Conservation (phyloP, 2,888 invertebrate species). For the Scaptomyza polygonia region DNA sequence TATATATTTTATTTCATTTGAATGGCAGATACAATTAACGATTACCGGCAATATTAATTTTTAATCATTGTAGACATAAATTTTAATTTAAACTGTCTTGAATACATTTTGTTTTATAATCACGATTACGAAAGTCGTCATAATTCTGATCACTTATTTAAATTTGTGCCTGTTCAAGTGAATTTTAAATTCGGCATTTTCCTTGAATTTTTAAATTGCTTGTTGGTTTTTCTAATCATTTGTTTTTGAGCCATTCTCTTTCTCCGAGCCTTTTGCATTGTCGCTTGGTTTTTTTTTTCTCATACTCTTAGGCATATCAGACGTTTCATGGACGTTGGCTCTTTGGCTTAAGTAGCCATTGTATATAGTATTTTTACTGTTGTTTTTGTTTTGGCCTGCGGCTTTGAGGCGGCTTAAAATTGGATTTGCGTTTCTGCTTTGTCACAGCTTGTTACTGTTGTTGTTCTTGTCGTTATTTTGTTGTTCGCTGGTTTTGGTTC, state of each 20-base stretch:
- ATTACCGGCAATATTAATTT: no score
- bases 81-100: neutral
- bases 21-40: no score
- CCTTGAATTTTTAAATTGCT: neutral
- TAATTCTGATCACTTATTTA: neutral
- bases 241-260: slow-evolving; percentile 49
- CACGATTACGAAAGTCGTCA: neutral
- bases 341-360: slow-evolving; percentile 71
- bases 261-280: neutral
- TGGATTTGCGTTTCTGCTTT: slow-evolving; percentile 74
- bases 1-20: no score
- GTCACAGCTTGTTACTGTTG: slow-evolving; percentile 39
- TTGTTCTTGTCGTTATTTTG: slow-evolving; percentile 11
- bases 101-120: neutral
- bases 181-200: slow-evolving; percentile 16
- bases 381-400: slow-evolving; percentile 60
- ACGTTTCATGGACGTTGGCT: slow-evolving; percentile 51
- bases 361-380: slow-evolving; percentile 54
- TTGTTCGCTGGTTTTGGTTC: slow-evolving; percentile 19
- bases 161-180: slow-evolving; percentile 18
- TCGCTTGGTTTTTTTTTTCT: slow-evolving; percentile 13
- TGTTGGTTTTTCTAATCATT: slow-evolving; percentile 43
- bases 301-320: slow-evolving; percentile 43
- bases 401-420: slow-evolving; percentile 74
- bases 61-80: no score